A percentile compares a stretch with the other conserved stretches of the same genome.
phyloP scores from a whole-genome alignment of 1,140 invertebrate species.

The Diabrotica virgifera region DNA sequence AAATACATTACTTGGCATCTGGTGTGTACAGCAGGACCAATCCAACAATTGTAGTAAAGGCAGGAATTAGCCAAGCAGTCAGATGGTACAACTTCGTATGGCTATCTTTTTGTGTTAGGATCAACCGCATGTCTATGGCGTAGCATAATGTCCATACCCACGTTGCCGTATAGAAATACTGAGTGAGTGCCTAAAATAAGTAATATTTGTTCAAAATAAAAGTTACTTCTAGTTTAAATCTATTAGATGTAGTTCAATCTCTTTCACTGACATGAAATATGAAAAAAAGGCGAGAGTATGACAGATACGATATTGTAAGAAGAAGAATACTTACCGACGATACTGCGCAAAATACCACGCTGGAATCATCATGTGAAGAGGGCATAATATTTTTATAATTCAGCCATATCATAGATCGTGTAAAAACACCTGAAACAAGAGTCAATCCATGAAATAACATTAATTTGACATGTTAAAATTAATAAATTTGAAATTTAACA shows the following conservation, averaged over 20 bases:
- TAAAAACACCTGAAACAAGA: constrained; percentile 61
- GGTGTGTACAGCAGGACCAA: constrained; percentile 71
- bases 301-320: too few relatives aligned
- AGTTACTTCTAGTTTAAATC: background rate
- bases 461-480: too few relatives aligned
- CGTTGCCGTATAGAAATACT: constrained; percentile 81
- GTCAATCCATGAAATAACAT: too few relatives aligned
- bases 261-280: too few relatives aligned
- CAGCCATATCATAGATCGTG: constrained; percentile 69
- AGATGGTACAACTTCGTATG: constrained; percentile 61
- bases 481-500: too few relatives aligned
- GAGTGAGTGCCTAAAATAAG: constrained; percentile 68
- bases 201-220: background rate
- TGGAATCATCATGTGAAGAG: constrained; percentile 59
- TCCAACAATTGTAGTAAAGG: constrained; percentile 63
- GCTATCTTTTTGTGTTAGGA: constrained; percentile 61
- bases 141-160: constrained; percentile 84
- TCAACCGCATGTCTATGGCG: constrained; percentile 71
- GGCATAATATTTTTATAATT: constrained; percentile 64
- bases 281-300: too few relatives aligned
- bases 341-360: constrained; percentile 68
- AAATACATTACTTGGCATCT: constrained; percentile 66
- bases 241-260: background rate
- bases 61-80: constrained; percentile 68
- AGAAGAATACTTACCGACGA: constrained; percentile 60